Evolutionary conservation across 2,888 invertebrate species (phyloP).

Genomic region (Eristalis pertinax): DNA sequence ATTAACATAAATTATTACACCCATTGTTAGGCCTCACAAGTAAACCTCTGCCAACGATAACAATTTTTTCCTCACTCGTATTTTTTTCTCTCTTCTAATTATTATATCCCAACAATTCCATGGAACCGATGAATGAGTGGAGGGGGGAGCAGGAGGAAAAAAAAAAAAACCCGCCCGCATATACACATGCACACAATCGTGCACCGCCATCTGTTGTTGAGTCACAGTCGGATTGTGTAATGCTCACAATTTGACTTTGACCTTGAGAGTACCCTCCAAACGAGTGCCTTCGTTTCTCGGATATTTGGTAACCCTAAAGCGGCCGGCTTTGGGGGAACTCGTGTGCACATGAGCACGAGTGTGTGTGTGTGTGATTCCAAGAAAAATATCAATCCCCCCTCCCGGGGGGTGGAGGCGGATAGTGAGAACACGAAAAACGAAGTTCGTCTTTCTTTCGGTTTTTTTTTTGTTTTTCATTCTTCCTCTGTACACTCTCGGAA

Average conservation of each 20-base stretch:
- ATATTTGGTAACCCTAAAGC: constrained; percentile 57
- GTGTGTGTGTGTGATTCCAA: constrained; percentile 31
- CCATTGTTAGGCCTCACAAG: not conserved
- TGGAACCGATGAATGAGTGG: not conserved
- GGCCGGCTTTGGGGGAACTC: not conserved
- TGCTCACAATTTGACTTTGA: constrained; percentile 46
- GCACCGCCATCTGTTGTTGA: constrained; percentile 29
- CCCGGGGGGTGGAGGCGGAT: too few species aligned
- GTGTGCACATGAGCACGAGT: not conserved
- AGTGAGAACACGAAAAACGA: constrained; percentile 1
- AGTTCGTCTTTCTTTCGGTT: constrained; percentile 13
- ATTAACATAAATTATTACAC: constrained; percentile 1
- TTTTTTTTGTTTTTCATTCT: not conserved
- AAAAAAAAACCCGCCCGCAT: not conserved
- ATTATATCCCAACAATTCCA: not conserved
- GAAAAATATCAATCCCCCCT: constrained; percentile 49
- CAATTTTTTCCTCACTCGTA: not conserved
- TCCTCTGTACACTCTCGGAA: not conserved
- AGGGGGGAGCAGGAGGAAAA: not conserved
- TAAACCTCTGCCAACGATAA: not conserved
- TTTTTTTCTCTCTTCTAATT: not conserved
- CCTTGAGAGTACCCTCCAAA: constrained; percentile 51
- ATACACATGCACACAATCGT: not conserved
- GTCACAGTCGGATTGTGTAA: constrained; percentile 31
- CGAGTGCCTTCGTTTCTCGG: not conserved